Evolutionary conservation across 92 coral and sea anemone genomes (phyloP).

Genomic region (Parazoanthus atlanticus): DNA sequence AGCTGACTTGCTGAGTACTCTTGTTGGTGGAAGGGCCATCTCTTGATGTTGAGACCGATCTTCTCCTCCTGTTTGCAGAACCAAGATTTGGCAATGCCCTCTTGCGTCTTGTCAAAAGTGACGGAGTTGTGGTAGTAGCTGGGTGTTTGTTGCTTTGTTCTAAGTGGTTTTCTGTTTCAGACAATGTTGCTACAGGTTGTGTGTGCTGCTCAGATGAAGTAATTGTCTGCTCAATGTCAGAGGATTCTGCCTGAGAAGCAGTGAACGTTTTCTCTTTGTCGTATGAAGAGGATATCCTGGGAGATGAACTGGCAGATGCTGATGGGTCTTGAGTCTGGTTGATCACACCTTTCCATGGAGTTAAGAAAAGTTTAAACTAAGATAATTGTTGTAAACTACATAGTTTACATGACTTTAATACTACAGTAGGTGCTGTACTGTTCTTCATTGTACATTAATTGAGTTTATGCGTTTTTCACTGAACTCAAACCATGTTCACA

Average conservation of each 20-base stretch:
- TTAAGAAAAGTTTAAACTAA: too few relatives aligned
- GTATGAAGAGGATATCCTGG: background rate
- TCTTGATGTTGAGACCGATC: conserved; percentile 55
- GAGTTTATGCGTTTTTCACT: too few relatives aligned
- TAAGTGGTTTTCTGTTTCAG: background rate
- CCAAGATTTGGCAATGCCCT: conserved; percentile 77
- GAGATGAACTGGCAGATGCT: background rate
- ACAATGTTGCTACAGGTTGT: conserved; percentile 28
- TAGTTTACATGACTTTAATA: too few relatives aligned
- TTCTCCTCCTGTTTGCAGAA: conserved; percentile 58
- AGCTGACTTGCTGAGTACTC: background rate
- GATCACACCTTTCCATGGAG: background rate
- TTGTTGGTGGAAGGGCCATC: conserved; percentile 47
- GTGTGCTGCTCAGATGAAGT: conserved; percentile 2
- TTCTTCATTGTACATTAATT: too few relatives aligned
- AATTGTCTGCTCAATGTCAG: background rate
- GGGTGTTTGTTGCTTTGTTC: background rate
- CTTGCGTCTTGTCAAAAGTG: conserved; percentile 59
- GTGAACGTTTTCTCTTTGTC: background rate
- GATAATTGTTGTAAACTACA: too few relatives aligned
- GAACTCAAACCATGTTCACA: too few relatives aligned
- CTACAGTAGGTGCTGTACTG: too few relatives aligned
- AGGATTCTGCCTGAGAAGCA: conserved; percentile 27
- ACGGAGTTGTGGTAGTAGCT: conserved; percentile 20
- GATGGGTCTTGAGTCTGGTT: conserved; percentile 18